phyloP scores from a whole-genome alignment of 2,888 invertebrate genomes.

The Parnassius apollo region DNA sequence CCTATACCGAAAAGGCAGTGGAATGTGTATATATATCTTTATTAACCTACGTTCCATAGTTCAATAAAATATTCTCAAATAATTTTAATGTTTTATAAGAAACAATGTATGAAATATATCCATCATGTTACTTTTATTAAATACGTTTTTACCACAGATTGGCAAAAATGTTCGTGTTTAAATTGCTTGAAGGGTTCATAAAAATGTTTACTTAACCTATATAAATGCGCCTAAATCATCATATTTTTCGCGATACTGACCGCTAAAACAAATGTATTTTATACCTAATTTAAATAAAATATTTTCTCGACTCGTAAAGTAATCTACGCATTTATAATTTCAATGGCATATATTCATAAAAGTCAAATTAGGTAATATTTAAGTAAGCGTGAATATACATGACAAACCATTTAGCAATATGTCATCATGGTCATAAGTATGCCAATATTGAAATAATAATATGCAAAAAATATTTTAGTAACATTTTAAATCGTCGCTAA shows the following conservation, averaged over 20 bases:
- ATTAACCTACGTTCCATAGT: background rate
- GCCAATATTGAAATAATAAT: constrained; percentile 1
- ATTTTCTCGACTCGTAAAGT: background rate
- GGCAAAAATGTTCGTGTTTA: background rate
- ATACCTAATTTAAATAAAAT: constrained; percentile 7
- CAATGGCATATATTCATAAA: too few relatives aligned
- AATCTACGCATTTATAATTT: background rate
- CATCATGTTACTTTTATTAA: too few relatives aligned
- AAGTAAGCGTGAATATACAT: constrained; percentile 21
- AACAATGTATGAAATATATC: too few relatives aligned
- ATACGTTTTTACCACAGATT: background rate
- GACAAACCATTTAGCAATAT: constrained; percentile 4
- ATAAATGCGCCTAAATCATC: constrained; percentile 23
- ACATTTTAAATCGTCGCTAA: constrained; percentile 31
- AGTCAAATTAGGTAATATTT: too few relatives aligned
- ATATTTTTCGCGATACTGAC: background rate
- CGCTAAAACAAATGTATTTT: background rate
- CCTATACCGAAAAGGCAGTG: background rate
- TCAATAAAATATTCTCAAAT: background rate
- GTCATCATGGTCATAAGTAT: background rate
- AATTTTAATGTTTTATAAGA: background rate
- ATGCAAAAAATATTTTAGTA: constrained; percentile 3
- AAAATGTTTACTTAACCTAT: constrained; percentile 17
- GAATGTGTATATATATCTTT: background rate
- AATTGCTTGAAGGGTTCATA: constrained; percentile 4